phyloP scores from a whole-genome alignment of 2,888 invertebrate species.

The Dicycla oo region DNA sequence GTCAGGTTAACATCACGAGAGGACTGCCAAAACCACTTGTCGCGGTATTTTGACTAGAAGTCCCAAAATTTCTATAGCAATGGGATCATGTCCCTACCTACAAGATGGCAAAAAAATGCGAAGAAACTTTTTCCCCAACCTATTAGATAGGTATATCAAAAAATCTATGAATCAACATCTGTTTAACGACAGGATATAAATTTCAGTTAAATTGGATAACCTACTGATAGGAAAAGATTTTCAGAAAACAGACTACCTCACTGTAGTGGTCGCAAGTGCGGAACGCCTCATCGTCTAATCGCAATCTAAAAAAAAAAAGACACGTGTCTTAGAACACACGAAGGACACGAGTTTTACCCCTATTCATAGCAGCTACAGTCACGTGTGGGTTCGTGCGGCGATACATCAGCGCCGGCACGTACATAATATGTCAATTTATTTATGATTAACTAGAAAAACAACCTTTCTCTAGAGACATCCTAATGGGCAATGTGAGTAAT shows the following conservation, averaged over 20 bases:
- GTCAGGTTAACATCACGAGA: too few species aligned
- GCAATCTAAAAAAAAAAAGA: background rate
- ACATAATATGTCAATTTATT: slow-evolving; percentile 34
- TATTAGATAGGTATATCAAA: background rate
- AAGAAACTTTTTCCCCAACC: too few species aligned
- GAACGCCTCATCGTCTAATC: background rate
- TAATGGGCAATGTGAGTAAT: slow-evolving; percentile 30
- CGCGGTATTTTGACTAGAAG: too few species aligned
- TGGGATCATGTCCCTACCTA: too few species aligned
- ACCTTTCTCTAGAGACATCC: slow-evolving; percentile 22
- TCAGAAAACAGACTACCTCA: background rate
- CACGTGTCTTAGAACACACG: slow-evolving; percentile 13
- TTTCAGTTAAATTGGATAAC: too few species aligned
- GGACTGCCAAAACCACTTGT: too few species aligned
- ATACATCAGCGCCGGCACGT: background rate
- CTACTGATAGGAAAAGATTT: background rate
- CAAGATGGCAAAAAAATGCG: too few species aligned
- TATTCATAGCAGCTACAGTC: slow-evolving; percentile 9
- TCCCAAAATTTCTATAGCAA: too few species aligned
- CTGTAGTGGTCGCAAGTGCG: background rate
- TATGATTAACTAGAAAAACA: slow-evolving; percentile 38
- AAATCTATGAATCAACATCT: background rate
- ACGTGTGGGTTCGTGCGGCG: slow-evolving; percentile 52
- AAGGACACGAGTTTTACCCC: slow-evolving; percentile 1
- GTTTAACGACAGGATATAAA: too few species aligned